Conservation (phyloP, 2,113 vertebrate species). For the Rhadina sibilatrix region DNA sequence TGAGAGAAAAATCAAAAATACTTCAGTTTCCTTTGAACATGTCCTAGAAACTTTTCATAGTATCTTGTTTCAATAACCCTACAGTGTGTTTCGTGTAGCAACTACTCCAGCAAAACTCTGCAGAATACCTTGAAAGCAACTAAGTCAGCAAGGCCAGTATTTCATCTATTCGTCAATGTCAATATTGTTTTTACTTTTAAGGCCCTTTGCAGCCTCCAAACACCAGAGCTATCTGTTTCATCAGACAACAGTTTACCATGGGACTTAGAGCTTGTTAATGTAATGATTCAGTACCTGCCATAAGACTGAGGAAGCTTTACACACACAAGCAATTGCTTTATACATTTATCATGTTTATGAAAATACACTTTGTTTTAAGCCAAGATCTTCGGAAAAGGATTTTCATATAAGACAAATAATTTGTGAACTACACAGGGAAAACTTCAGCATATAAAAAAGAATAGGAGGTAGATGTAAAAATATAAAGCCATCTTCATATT, state of each 20-base stretch:
- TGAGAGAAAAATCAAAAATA: neutral
- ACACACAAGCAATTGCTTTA: neutral
- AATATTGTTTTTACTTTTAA: slow-evolving; percentile 29
- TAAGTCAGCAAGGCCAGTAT: slow-evolving; percentile 30
- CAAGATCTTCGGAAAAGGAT: neutral
- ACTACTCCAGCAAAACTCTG: slow-evolving; percentile 6
- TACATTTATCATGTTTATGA: neutral
- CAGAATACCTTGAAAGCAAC: slow-evolving; percentile 54
- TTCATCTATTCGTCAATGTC: slow-evolving; percentile 29
- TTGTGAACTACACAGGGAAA: neutral
- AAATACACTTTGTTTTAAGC: neutral
- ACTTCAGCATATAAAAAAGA: neutral
- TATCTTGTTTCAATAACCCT: neutral
- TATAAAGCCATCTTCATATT: neutral
- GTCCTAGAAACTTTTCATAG: neutral
- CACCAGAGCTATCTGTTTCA: slow-evolving; percentile 2
- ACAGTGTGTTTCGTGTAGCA: neutral
- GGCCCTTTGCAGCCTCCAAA: neutral
- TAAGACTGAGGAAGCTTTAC: neutral
- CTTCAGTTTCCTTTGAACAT: slow-evolving; percentile 1
- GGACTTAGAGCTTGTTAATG: slow-evolving; percentile 3
- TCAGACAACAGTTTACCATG: neutral
- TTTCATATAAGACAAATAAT: neutral
- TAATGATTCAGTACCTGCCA: neutral
- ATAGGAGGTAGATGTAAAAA: neutral